Conservation (phyloP, 1,140 invertebrate genomes). For the Pseudomyrmex concolor region DNA sequence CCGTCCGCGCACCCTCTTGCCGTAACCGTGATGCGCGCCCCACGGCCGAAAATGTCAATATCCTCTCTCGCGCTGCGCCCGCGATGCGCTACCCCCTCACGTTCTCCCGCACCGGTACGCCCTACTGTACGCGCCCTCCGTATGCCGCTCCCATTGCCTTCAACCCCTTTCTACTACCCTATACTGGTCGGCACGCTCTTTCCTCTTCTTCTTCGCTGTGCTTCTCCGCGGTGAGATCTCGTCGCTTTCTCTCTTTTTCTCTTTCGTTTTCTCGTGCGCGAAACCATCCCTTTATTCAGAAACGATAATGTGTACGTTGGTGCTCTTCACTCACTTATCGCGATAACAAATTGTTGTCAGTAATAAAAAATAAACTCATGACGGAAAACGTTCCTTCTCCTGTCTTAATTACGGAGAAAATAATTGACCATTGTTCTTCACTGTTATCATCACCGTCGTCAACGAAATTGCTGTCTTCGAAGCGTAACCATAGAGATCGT, state of each 20-base stretch:
- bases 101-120: constrained; percentile 16
- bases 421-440: constrained; percentile 32
- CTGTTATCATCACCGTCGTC: neutral
- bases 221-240: neutral
- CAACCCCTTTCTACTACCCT: constrained; percentile 32
- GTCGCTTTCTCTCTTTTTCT: neutral
- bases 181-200: constrained; percentile 52
- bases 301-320: neutral
- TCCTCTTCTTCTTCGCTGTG: neutral
- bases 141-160: constrained; percentile 29
- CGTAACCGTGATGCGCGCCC: constrained; percentile 71
- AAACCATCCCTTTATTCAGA: constrained; percentile 12
- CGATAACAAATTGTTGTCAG: neutral
- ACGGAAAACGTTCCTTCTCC: neutral
- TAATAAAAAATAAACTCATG: neutral
- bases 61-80: constrained; percentile 77
- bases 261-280: neutral
- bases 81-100: constrained; percentile 71
- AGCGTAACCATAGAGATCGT: constrained; percentile 82
- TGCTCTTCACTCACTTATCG: too few relatives aligned
- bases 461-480: constrained; percentile 52
- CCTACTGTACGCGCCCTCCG: constrained; percentile 28
- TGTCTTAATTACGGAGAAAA: neutral
- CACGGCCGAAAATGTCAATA: constrained; percentile 84
- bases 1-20: constrained; percentile 10